Conservation (phyloP, 2,113 vertebrate species). For the Rhizomys pruinosus region DNA sequence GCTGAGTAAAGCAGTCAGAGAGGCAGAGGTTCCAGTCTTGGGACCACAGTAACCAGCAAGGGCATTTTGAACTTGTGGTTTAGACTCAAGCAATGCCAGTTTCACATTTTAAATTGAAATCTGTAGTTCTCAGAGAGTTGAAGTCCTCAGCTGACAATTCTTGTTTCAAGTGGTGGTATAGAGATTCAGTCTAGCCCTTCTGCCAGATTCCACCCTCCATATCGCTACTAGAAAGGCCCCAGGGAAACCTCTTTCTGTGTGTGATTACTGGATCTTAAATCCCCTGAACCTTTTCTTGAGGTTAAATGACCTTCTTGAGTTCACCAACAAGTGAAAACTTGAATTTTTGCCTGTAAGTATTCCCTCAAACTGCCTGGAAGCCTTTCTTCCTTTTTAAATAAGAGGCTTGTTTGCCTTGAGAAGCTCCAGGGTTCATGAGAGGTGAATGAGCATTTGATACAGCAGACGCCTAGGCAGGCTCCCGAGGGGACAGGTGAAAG, state of each 20-base stretch:
- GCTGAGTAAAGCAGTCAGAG: neutral
- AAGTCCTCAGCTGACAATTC: neutral
- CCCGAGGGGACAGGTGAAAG: conserved; percentile 66
- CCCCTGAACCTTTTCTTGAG: neutral
- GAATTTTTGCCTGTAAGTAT: conserved; percentile 44
- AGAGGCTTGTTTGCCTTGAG: conserved; percentile 68
- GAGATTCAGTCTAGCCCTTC: neutral
- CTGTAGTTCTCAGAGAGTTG: neutral
- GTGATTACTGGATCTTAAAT: neutral
- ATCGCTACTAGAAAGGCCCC: neutral
- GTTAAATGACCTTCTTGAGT: conserved; percentile 55
- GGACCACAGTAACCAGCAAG: neutral
- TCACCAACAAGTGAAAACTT: conserved; percentile 65
- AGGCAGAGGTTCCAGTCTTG: neutral
- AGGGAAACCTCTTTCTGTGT: neutral
- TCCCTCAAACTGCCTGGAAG: conserved; percentile 45
- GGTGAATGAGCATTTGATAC: conserved; percentile 59
- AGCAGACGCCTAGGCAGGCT: neutral
- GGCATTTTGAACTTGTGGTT: neutral
- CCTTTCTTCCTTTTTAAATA: conserved; percentile 43
- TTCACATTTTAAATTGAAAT: neutral
- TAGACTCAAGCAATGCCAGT: neutral
- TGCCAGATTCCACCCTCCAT: neutral
- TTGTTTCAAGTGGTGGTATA: neutral
- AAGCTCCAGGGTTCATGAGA: conserved; percentile 66